These are phyloP conservation scores for Ailurus styani DNA, from an alignment of 2,113 vertebrate species.

Conservation along the genomic window DNA sequence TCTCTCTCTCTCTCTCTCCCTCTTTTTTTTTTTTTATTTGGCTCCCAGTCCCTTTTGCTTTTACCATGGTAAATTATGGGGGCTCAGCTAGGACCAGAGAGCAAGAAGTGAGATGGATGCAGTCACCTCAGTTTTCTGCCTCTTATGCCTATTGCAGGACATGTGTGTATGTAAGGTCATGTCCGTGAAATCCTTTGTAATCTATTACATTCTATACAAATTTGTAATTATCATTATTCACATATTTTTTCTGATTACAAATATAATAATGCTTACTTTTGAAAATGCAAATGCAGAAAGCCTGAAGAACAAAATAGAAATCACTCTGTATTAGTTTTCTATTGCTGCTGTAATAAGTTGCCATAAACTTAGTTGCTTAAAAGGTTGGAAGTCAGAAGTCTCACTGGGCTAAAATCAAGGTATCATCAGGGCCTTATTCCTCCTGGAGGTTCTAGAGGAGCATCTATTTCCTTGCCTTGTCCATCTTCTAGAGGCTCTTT, in stretches of 20 bases:
- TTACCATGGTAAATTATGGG: not conserved
- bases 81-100: not conserved
- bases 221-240: not conserved
- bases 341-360: not conserved
- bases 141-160: not conserved
- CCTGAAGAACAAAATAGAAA: not conserved
- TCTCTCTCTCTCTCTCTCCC: not conserved
- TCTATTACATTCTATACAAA: not conserved
- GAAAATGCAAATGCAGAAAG: conserved; percentile 32
- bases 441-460: not conserved
- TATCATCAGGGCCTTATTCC: not conserved
- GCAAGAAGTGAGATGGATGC: not conserved
- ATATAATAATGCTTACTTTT: not conserved
- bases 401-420: not conserved
- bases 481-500: not conserved
- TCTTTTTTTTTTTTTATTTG: not conserved
- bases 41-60: not conserved
- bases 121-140: not conserved
- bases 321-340: not conserved
- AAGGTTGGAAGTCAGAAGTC: not conserved
- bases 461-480: not conserved
- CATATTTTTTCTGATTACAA: not conserved
- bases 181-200: not conserved
- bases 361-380: not conserved
- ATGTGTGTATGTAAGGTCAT: not conserved